Evolutionary conservation across 2,113 vertebrate genomes (phyloP).

Genomic region (Shinisaurus crocodilurus): DNA sequence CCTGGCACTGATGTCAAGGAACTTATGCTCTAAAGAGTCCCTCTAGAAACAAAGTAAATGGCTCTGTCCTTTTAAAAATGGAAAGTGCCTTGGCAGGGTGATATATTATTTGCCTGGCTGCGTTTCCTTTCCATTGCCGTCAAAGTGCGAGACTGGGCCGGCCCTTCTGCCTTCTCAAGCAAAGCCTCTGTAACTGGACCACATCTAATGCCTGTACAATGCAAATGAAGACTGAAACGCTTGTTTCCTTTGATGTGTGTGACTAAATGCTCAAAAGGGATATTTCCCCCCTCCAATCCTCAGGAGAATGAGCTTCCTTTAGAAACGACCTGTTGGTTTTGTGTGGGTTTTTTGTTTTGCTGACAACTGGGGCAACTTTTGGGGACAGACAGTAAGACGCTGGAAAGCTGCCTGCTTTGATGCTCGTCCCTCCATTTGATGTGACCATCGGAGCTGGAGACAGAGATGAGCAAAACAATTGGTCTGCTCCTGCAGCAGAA

Average conservation of each 20-base stretch:
- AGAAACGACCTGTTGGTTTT: conserved; percentile 68
- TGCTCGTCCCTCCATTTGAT: conserved; percentile 50
- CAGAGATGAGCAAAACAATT: conserved; percentile 63
- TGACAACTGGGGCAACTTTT: not conserved
- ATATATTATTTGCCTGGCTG: conserved; percentile 57
- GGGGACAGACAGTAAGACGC: not conserved
- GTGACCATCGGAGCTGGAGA: conserved; percentile 41
- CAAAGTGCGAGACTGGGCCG: conserved; percentile 40
- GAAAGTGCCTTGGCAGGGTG: conserved; percentile 49
- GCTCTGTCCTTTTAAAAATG: conserved; percentile 56
- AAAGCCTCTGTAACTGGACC: conserved; percentile 64
- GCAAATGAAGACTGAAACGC: conserved; percentile 59
- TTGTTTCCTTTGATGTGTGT: conserved; percentile 69
- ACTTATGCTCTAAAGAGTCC: conserved; percentile 38
- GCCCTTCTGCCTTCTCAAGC: conserved; percentile 55
- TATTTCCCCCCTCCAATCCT: conserved; percentile 50
- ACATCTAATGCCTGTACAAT: conserved; percentile 63
- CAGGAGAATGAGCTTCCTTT: conserved; percentile 50
- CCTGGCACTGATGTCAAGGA: conserved; percentile 20
- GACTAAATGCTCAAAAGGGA: conserved; percentile 66
- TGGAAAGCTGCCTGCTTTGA: conserved; percentile 25
- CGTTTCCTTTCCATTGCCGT: conserved; percentile 44
- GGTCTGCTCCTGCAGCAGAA: not conserved
- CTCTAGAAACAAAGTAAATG: conserved; percentile 39
- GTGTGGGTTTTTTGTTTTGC: conserved; percentile 10